These are phyloP conservation scores for Uropetala carovei DNA, from an alignment of 2,888 invertebrate species.

Conservation along the genomic window DNA sequence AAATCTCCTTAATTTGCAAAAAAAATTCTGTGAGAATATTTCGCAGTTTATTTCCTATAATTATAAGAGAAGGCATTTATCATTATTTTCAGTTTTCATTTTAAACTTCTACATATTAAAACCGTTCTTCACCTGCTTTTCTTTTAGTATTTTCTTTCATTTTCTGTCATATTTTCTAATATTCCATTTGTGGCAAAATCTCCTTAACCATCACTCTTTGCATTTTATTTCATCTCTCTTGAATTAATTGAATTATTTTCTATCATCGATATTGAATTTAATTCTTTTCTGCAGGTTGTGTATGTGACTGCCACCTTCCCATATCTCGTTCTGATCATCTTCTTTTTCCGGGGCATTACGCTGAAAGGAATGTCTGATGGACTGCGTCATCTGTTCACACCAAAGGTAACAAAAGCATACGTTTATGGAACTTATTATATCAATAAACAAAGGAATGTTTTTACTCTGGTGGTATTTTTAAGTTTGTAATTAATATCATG, in stretches of 20 bases:
- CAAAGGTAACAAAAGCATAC: slow-evolving; percentile 78
- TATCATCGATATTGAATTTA: not conserved
- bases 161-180: not conserved
- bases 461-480: not conserved
- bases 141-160: not conserved
- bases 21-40: no score
- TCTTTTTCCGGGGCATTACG: slow-evolving; percentile 96
- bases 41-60: no score
- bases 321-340: slow-evolving; percentile 95
- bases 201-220: not conserved
- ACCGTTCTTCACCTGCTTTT: no score
- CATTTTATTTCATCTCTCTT: not conserved
- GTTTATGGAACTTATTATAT: not conserved
- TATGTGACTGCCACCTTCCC: slow-evolving; percentile 98
- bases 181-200: not conserved
- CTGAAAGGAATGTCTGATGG: slow-evolving; percentile 93
- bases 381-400: slow-evolving; percentile 91
- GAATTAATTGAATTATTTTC: not conserved
- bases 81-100: no score
- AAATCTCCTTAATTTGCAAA: no score
- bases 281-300: slow-evolving; percentile 79
- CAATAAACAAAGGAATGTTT: not conserved
- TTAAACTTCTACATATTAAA: no score
- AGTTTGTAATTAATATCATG: not conserved
- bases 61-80: no score